Evolutionary conservation across 2,797 vertebrate genomes (phyloP), one percentile per base, ranked within the genome.

Genomic region (Myotis daubentonii): DNA sequence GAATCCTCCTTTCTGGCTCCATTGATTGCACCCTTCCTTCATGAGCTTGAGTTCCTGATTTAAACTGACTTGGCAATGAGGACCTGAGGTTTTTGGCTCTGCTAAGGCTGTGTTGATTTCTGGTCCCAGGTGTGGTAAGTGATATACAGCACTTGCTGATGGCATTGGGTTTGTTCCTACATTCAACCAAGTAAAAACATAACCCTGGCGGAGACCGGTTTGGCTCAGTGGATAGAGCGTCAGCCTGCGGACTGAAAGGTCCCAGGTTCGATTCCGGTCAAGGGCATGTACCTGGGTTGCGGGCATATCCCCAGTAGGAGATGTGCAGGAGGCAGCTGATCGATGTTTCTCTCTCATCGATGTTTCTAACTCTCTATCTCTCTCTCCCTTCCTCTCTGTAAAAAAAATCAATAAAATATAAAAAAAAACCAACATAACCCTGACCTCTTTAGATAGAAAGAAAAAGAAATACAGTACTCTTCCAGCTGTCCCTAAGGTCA

Each of bases 371-470:
- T n/a, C n/a, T n/a, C n/a, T n/a, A n/a, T n/a, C n/a, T n/a, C n/a
- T n/a, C n/a, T n/a, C n/a, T n/a, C n/a, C n/a, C n/a, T n/a, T n/a
- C n/a, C n/a, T n/a, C n/a, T n/a, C n/a, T n/a, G n/a, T n/a, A n/a
- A n/a, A n/a, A n/a, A n/a, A n/a, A n/a, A n/a, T n/a, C n/a, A n/a
- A n/a, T n/a, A n/a, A n/a, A n/a, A n/a, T n/a, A n/a, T n/a, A n/a
- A n/a, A n/a, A n/a, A n/a, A n/a, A n/a, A n/a, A n/a, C n/a, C n/a
- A 94, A 76, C 38, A 47, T 41, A 83, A 93, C 79, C 87, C 75
- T 55, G 33, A 94, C 76, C 84, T 89, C 66, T 89, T 88, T 57
- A 78, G 62, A 72, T 6, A 93, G 91, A 82, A 41, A 93, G n/a
- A 87, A 16, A 75, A 83, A 91, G 38, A 81, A 81, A 84, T 74